Base-by-base conservation (phyloP, 2,113 vertebrate species). In the Takifugu bimaculatus region DNA sequence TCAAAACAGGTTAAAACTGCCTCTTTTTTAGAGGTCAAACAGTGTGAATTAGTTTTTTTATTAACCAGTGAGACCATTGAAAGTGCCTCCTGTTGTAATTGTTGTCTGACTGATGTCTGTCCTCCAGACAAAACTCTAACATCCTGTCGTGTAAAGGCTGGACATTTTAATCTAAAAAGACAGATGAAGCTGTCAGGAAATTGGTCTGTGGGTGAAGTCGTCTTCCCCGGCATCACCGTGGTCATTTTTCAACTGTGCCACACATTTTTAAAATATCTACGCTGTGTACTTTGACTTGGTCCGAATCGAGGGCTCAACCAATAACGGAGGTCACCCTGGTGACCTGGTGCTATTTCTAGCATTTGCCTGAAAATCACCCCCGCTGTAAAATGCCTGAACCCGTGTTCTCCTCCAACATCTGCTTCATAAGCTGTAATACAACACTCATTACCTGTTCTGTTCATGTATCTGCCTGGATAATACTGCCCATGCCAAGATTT, bases 291-390 rank as follows among this genome's bases (percentile, higher is more conserved):
- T 55, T 68, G 68, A 88, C 78, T 63, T 76, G 70, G 65, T 78
- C 72, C 63, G 70, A 71, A 68, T 65, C 25, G 60, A 71, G 20
- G 51, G 62, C 53, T 77, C 59, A 54, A 14, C 14, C 10, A 7
- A 28, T 43, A 70, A 27, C 60, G 65, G 15, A 76, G 72, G 72
- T 82, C 72, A 72, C 58, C 68, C 35, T 80, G 62, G 73, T 57
- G 70, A 63, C 62, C 55, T 51, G 13, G 63, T 80, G 83, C 45
- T 54, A 77, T 73, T 83, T 79, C 56, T 85, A 59, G 76, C 78
- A 63, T 58, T 25, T 65, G 54, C 43, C 26, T 59, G 70, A 66
- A 71, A 69, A 26, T 0, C 39, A 55, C 48, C 25, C 42, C 10
- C 12, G 6, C 32, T 49, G 47, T 43, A 60, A 72, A 61, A 65